These are phyloP conservation scores for Caenorhabditis sp. DNA, from an alignment of 2,888 invertebrate genomes.

Conservation along the genomic window DNA sequence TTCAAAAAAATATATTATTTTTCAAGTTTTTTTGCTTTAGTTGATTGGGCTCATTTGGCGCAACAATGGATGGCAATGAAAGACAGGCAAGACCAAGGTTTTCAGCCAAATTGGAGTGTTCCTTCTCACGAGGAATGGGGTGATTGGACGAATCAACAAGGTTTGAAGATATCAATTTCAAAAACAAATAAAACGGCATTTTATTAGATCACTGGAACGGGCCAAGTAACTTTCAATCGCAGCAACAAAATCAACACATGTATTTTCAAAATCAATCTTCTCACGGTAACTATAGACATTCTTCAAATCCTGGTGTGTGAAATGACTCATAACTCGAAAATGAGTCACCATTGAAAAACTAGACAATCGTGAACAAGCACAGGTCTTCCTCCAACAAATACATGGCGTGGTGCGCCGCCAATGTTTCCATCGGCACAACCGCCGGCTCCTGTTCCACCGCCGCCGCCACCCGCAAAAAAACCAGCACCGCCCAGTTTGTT, in stretches of 20 bases:
- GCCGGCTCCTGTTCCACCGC: background rate
- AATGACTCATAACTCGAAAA: background rate
- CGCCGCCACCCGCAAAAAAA: background rate
- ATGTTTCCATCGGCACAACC: constrained; percentile 5
- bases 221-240: constrained; percentile 1
- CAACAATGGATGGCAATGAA: constrained; percentile 64
- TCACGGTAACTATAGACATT: constrained; percentile 5
- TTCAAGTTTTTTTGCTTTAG: constrained; percentile 36
- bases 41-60: constrained; percentile 65
- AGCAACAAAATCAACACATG: background rate
- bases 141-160: constrained; percentile 24
- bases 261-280: background rate
- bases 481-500: background rate
- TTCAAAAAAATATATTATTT: too few species aligned
- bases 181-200: background rate
- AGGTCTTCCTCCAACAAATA: background rate
- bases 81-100: constrained; percentile 20
- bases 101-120: constrained; percentile 8
- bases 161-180: background rate
- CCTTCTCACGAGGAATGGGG: constrained; percentile 20
- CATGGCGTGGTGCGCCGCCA: constrained; percentile 7
- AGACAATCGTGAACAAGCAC: background rate
- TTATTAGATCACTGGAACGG: constrained; percentile 3
- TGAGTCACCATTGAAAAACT: background rate
- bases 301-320: constrained; percentile 5